Conservation (phyloP, 2,797 vertebrate genomes). For the Chelon labrosus region DNA sequence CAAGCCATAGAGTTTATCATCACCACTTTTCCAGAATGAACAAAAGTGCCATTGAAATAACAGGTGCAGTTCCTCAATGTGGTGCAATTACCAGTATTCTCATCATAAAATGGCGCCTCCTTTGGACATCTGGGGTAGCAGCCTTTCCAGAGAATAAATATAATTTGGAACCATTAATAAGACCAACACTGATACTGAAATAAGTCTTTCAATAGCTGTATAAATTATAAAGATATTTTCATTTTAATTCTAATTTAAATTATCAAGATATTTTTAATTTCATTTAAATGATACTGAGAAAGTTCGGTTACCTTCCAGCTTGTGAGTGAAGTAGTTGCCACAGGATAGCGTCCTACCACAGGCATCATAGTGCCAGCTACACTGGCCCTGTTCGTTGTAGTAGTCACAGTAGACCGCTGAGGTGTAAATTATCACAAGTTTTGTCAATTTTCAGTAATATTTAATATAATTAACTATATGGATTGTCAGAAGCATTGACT, state of each 20-base stretch:
- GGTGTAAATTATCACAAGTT: constrained; percentile 1
- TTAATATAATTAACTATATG: neutral
- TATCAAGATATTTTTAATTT: too few species aligned
- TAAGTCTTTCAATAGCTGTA: too few species aligned
- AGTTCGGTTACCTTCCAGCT: constrained; percentile 86
- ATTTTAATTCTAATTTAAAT: too few species aligned
- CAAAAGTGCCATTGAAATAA: constrained; percentile 77
- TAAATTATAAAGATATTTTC: neutral
- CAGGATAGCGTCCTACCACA: constrained; percentile 86
- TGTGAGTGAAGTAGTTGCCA: constrained; percentile 69
- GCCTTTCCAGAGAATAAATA: constrained; percentile 71
- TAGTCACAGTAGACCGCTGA: constrained; percentile 90
- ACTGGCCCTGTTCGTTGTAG: constrained; percentile 84
- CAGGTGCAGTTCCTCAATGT: constrained; percentile 83
- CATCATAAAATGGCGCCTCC: constrained; percentile 84
- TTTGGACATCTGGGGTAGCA: constrained; percentile 88
- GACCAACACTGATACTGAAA: too few species aligned
- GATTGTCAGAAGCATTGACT: too few species aligned
- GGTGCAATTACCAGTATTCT: constrained; percentile 85
- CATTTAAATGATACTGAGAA: neutral
- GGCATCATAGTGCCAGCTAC: constrained; percentile 88
- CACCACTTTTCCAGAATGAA: constrained; percentile 54
- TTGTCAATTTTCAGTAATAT: neutral
- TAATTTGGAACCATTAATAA: neutral
- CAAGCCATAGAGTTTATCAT: constrained; percentile 48